A percentile compares a stretch with the other conserved stretches of the same genome.
phyloP scores from a whole-genome alignment of 2,888 invertebrate species.

The Aphidius colemani region DNA sequence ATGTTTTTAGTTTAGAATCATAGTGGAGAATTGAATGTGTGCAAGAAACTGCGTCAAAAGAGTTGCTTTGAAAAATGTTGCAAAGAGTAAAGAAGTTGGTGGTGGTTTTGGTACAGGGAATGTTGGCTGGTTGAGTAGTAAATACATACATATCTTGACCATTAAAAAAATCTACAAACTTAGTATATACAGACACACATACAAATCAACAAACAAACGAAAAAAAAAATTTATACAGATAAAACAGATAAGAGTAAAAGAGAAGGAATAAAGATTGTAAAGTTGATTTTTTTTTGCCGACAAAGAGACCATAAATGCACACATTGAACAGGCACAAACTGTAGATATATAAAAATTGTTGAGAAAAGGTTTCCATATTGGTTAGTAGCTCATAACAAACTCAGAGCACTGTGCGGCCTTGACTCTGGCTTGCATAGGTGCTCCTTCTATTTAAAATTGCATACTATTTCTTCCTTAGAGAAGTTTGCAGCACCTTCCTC shows the following conservation, averaged over 20 bases:
- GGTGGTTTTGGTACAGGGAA: background rate
- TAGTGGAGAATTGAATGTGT: background rate
- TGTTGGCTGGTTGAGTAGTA: background rate
- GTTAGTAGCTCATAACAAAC: conserved; percentile 51
- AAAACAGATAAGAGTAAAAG: background rate
- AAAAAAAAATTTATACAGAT: background rate
- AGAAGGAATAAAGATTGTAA: too few species aligned
- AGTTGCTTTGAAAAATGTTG: background rate
- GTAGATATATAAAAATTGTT: conserved; percentile 14
- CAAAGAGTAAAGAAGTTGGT: background rate
- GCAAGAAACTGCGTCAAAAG: conserved; percentile 29
- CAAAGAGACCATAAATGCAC: background rate
- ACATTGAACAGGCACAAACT: background rate
- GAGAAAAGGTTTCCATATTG: conserved; percentile 51
- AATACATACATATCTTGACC: background rate
- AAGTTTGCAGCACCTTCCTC: conserved; percentile 5
- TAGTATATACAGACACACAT: too few species aligned
- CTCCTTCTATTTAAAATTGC: conserved; percentile 22
- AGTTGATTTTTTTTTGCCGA: background rate
- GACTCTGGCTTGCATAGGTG: conserved; percentile 62
- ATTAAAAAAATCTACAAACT: background rate
- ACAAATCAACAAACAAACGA: background rate
- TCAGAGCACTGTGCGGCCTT: conserved; percentile 76
- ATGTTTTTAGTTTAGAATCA: conserved; percentile 18
- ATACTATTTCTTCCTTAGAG: conserved; percentile 23